Conservation (phyloP, 2,113 vertebrate genomes). For the Caretta caretta region DNA sequence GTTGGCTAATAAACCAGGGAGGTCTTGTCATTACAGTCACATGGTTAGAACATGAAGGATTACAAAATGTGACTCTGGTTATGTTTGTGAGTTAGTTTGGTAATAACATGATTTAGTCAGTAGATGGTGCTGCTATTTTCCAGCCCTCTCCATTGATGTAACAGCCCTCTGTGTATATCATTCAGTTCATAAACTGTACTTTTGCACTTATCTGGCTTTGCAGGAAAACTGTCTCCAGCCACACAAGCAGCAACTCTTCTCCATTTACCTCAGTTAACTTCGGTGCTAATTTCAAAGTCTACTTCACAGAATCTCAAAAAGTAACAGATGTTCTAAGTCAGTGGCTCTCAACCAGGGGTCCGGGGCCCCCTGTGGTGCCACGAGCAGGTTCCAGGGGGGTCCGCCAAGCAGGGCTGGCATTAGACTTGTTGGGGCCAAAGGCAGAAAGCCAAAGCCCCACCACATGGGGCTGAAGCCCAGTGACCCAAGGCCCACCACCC, state of each 20-base stretch:
- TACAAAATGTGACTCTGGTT: rapidly evolving
- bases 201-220: background rate
- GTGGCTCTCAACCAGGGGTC: no score
- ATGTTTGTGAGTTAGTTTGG: background rate
- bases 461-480: no score
- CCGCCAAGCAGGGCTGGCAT: no score
- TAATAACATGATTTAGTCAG: background rate
- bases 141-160: background rate
- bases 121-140: conserved; percentile 44
- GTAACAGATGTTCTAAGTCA: rapidly evolving
- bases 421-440: no score
- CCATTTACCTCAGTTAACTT: background rate
- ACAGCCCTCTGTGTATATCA: background rate
- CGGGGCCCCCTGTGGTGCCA: no score
- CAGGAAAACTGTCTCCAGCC: background rate
- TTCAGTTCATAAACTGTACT: background rate
- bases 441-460: no score
- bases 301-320: background rate
- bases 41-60: background rate
- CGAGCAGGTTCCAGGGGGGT: no score
- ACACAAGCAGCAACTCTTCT: background rate
- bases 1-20: background rate
- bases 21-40: background rate
- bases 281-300: rapidly evolving
- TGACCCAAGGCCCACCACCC: no score